Percentiles rank a stretch among this genome's conserved stretches.
These are phyloP conservation scores for Protosalanx chinensis DNA, from an alignment of 2,797 vertebrate species.

Conservation along the genomic window DNA sequence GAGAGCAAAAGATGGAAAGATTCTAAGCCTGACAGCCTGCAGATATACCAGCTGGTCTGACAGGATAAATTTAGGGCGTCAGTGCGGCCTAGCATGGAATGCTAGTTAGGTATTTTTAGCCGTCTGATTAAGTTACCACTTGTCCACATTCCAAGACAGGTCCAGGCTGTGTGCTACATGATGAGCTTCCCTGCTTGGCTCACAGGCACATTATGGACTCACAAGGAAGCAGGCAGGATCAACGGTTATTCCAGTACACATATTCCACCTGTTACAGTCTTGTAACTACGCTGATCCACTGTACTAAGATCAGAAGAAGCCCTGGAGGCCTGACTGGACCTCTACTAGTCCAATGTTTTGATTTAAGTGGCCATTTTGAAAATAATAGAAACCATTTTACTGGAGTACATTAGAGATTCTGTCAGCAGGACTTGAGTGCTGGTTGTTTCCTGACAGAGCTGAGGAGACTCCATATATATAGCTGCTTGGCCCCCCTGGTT, in stretches of 20 bases:
- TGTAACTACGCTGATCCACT: too few species aligned
- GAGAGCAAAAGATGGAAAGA: not conserved
- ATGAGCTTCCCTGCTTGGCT: not conserved
- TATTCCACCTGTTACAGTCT: too few species aligned
- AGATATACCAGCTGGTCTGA: not conserved
- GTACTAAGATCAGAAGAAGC: too few species aligned
- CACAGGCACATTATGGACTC: not conserved
- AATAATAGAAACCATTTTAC: not conserved
- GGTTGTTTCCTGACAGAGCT: not conserved
- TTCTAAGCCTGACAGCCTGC: not conserved
- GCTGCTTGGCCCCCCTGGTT: not conserved
- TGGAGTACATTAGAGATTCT: not conserved
- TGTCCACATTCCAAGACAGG: not conserved
- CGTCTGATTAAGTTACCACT: constrained; percentile 11
- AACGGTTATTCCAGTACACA: too few species aligned
- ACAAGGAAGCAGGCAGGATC: too few species aligned
- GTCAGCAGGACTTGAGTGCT: not conserved
- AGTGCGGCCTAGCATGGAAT: constrained; percentile 26
- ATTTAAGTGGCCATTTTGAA: not conserved
- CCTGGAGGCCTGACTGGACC: too few species aligned
- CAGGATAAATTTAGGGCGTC: constrained; percentile 23
- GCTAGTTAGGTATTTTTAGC: constrained; percentile 43
- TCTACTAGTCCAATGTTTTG: not conserved
- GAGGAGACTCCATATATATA: not conserved
- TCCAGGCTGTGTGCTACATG: not conserved